Evolutionary conservation across 2,888 invertebrate species (phyloP), one percentile per base, ranked within the genome.

Genomic region (Periphyllus acericola): DNA sequence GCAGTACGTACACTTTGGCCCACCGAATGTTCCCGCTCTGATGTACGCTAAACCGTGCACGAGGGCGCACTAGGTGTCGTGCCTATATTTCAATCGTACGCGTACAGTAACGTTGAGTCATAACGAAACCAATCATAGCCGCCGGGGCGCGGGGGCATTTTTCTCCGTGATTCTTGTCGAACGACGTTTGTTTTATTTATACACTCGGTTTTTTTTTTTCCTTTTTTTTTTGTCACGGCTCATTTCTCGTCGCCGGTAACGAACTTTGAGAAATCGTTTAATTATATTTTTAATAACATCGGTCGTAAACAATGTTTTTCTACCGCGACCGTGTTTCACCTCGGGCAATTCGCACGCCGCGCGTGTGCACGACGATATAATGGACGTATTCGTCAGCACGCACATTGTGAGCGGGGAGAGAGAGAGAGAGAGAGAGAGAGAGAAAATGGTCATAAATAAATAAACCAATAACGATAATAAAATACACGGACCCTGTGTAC

Each of bases 201-300:
- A n/a, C n/a, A n/a, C n/a, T n/a, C n/a, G n/a, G n/a, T n/a, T n/a
- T n/a, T n/a, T n/a, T n/a, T n/a, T n/a, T n/a, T n/a, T n/a, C n/a
- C n/a, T n/a, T 76, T 75, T 46, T 78, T 46, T 52, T 52, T 78
- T 78, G 76, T 78, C 76, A 78, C 76, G 75, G 75, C 40, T 19
- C 76, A 29, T 78, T 52, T 19, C 76, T 52, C 19, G 76, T 78
- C 52, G 76, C 29, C 52, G 52, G 32, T 52, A 78, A 78, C 76
- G 76, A 78, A 78, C 46, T 11, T 52, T 32, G 52, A 32, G 76
- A 78, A 52, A 78, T 32, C 52, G 76, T 52, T 78, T 78, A 78
- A 78, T 78, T 52, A 32, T 78, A 29, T 46, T 78, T 78, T 29
- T 52, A 29, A 78, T 52, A 78, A 52, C 76, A 52, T 19, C 32